Percentiles rank a stretch among this genome's conserved stretches.
Evolutionary conservation across 2,888 invertebrate genomes (phyloP).

Genomic region (Beris morrisii): DNA sequence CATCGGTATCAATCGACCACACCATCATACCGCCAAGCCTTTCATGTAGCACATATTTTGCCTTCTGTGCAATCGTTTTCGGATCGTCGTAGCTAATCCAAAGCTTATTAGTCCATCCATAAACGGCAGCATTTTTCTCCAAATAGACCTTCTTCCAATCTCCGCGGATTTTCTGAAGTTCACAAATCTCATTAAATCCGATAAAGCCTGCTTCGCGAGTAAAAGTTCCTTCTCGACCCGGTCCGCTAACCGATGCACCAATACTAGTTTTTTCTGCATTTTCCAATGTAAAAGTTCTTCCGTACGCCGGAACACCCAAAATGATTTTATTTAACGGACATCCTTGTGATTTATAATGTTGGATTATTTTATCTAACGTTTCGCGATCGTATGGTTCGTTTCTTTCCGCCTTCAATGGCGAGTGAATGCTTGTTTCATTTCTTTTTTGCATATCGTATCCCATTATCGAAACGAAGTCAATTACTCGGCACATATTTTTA

Average conservation of each 20-base stretch:
- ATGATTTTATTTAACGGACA: conserved; percentile 53
- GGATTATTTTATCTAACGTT: conserved; percentile 44
- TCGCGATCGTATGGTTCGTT: conserved; percentile 31
- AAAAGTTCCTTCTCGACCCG: conserved; percentile 43
- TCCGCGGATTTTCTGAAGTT: conserved; percentile 38
- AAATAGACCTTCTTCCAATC: conserved; percentile 48
- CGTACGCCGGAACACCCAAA: conserved; percentile 56
- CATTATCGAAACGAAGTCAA: conserved; percentile 59
- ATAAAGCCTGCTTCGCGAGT: conserved; percentile 44
- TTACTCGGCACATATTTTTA: conserved; percentile 50
- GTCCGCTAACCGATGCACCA: conserved; percentile 45
- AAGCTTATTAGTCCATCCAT: conserved; percentile 49
- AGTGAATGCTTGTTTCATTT: conserved; percentile 53
- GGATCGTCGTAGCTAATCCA: conserved; percentile 57
- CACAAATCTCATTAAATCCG: conserved; percentile 45
- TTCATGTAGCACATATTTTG: conserved; percentile 49
- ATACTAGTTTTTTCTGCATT: conserved; percentile 48
- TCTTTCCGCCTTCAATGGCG: conserved; percentile 49
- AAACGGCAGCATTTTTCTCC: conserved; percentile 47
- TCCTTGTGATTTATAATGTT: conserved; percentile 52
- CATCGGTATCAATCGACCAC: conserved; percentile 61
- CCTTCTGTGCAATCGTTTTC: conserved; percentile 49
- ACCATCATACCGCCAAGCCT: conserved; percentile 59
- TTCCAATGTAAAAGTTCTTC: conserved; percentile 52
- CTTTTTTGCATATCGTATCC: conserved; percentile 57